Evolutionary conservation across 2,888 invertebrate genomes (phyloP).

Genomic region (Resseliella maxima): DNA sequence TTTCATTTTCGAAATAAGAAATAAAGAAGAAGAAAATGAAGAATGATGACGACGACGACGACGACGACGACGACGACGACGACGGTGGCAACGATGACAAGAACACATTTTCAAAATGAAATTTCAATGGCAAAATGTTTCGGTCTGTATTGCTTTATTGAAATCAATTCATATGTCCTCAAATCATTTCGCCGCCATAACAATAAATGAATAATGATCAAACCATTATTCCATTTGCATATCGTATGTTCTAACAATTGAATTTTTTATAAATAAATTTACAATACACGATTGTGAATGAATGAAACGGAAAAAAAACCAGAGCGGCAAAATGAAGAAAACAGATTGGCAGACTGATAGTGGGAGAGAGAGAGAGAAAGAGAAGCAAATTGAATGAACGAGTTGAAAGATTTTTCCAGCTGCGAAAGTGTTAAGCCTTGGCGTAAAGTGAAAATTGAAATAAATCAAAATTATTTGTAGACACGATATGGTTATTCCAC

Average conservation of each 20-base stretch:
- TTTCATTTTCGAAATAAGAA: neutral
- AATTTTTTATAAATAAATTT: slow-evolving; percentile 3
- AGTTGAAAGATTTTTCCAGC: too few species aligned
- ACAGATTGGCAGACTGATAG: neutral
- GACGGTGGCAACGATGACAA: too few species aligned
- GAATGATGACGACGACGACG: too few species aligned
- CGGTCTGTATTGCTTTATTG: neutral
- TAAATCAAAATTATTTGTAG: slow-evolving; percentile 53
- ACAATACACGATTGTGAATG: neutral
- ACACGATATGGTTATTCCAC: slow-evolving; percentile 22
- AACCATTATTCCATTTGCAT: neutral
- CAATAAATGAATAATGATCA: slow-evolving; percentile 18
- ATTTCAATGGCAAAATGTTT: neutral
- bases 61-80: too few species aligned
- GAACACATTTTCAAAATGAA: neutral
- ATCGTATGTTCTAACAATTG: neutral
- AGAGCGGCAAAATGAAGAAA: too few species aligned
- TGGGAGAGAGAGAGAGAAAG: too few species aligned
- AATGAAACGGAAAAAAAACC: neutral
- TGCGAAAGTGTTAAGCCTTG: neutral
- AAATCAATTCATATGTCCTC: neutral
- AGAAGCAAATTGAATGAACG: too few species aligned
- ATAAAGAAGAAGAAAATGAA: too few species aligned
- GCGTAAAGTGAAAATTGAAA: neutral
- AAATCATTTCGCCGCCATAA: neutral